Evolutionary conservation across 2,113 vertebrate species (phyloP), one percentile per base, ranked within the genome.

Genomic region (Taxidea taxus): DNA sequence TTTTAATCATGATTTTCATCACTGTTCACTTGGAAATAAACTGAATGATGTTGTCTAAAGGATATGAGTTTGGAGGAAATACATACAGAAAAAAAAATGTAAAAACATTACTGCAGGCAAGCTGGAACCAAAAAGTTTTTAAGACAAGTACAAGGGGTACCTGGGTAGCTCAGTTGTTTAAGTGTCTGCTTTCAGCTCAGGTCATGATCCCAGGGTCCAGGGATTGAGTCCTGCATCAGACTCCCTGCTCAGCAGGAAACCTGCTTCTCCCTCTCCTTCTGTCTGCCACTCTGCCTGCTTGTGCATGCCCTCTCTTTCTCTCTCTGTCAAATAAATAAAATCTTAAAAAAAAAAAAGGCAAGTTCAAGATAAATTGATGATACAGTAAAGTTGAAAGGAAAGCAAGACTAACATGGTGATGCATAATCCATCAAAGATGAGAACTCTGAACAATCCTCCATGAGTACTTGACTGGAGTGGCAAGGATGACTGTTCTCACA

Each of bases 1-100:
- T 90, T 94, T 77, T 58, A 94, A 80, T 91, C 6, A 47, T 97
- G 34, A 70, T 80, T 91, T 95, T 91, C 21, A 25, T n/a, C 81
- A 84, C 1, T 60, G 0, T 31, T 29, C 8, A 60, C 47, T 84
- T 92, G 47, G 3, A 74, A 84, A 80, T 90, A 78, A 92, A 68
- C 23, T 39, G 23, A 90, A 92, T 75, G 20, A 66, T 87, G 10
- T 8, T 74, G 0, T 85, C 4, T 86, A 62, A 70, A 91, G 54
- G 5, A 42, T 85, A 39, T 56, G 25, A 72, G 0, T 84, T 93
- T 75, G 42, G 21, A 92, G n/a, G 10, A 88, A 88, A 78, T 37
- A 84, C 6, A 75, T 15, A 86, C 2, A 70, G 34, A 74, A 74
- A 74, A 88, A 88, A 42, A 75, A 25, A 75, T 20, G 20, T 9